A percentile compares a stretch with the other conserved stretches of the same genome.
These are phyloP conservation scores for Calephelis nemesis DNA, from an alignment of 1,140 invertebrate genomes.

Conservation along the genomic window DNA sequence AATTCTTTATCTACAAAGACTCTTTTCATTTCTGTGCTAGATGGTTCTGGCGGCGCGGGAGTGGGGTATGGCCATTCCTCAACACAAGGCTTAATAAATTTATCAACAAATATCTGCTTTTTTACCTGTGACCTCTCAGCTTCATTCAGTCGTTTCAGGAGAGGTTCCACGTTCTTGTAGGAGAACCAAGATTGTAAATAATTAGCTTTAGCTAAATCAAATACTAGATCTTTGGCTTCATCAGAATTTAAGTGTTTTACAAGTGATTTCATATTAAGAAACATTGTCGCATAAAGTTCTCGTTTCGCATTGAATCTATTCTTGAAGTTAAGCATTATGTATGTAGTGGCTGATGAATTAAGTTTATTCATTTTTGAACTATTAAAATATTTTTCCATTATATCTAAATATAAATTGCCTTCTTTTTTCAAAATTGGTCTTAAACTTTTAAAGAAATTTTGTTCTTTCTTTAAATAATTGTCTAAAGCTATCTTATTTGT, in stretches of 20 bases:
- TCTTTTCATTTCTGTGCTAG: constrained; percentile 8
- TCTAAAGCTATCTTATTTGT: constrained; percentile 30
- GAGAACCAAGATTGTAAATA: constrained; percentile 44
- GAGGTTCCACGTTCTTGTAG: constrained; percentile 50
- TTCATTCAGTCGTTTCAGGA: constrained; percentile 43
- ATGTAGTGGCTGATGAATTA: constrained; percentile 35
- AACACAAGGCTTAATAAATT: constrained; percentile 36
- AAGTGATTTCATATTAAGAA: constrained; percentile 44
- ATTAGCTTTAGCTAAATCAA: constrained; percentile 43
- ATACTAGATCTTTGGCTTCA: constrained; percentile 41
- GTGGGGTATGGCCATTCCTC: constrained; percentile 42
- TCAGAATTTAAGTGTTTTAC: constrained; percentile 37
- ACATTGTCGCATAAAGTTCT: constrained; percentile 44
- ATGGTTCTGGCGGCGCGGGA: constrained; percentile 23
- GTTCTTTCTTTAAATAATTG: constrained; percentile 35
- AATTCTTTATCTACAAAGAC: constrained; percentile 35
- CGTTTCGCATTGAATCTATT: constrained; percentile 40
- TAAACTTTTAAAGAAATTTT: constrained; percentile 40
- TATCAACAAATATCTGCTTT: constrained; percentile 49
- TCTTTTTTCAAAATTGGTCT: constrained; percentile 47
- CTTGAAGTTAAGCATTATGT: constrained; percentile 46
- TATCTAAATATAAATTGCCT: constrained; percentile 43
- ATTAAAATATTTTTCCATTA: constrained; percentile 50
- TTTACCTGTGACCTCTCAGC: constrained; percentile 42
- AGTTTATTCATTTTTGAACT: constrained; percentile 26